Evolutionary conservation across 2,113 vertebrate genomes (phyloP).

Genomic region (Semicossyphus pulcher): DNA sequence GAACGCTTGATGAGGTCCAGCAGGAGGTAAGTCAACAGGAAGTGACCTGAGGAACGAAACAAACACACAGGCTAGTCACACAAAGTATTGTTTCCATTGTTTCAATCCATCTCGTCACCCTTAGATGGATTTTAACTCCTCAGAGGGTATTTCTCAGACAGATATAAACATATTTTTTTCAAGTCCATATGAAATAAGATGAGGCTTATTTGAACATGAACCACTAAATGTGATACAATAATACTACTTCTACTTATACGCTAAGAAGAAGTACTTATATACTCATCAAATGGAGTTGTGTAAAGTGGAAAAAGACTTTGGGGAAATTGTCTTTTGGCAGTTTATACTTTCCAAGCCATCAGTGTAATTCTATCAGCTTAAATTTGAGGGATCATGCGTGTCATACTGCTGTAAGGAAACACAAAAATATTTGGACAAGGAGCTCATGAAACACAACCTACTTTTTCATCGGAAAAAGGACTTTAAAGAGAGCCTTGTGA

Average conservation of each 20-base stretch:
- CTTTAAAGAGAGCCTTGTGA: background rate
- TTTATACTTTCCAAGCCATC: too few relatives aligned
- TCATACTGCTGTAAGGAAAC: background rate
- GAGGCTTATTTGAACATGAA: background rate
- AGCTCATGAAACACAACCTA: background rate
- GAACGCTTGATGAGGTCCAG: slow-evolving; percentile 84
- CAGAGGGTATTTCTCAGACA: background rate
- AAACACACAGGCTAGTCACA: too few relatives aligned
- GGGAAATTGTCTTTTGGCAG: too few relatives aligned
- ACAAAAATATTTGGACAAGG: background rate
- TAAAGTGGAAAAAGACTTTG: too few relatives aligned
- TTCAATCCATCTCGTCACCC: background rate
- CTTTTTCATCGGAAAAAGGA: background rate
- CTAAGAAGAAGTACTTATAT: too few relatives aligned
- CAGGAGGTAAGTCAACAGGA: slow-evolving; percentile 82
- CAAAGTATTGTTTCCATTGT: background rate
- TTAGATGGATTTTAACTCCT: background rate
- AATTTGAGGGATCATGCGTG: background rate
- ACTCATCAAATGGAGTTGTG: too few relatives aligned
- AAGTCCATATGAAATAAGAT: background rate
- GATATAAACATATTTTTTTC: background rate
- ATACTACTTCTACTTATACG: background rate
- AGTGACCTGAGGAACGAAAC: slow-evolving; percentile 76
- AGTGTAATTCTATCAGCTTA: background rate
- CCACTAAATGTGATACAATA: background rate